Percentiles rank a stretch among this genome's conserved stretches.
phyloP scores from a whole-genome alignment of 1,140 invertebrate genomes.

The Solenopsis invicta region DNA sequence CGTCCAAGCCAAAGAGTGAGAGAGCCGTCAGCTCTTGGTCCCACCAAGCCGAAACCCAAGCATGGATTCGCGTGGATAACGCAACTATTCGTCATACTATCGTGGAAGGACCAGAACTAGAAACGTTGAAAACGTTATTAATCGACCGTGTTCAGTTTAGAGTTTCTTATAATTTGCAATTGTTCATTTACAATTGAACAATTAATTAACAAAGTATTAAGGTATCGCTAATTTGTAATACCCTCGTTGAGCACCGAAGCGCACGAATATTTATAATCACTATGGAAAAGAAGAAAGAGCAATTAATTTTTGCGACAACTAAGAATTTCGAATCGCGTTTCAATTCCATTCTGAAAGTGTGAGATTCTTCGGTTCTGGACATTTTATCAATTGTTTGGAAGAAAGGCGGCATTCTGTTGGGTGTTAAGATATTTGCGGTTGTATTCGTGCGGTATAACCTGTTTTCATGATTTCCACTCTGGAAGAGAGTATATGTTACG shows the following conservation, averaged over 20 bases:
- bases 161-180: slow-evolving; percentile 10
- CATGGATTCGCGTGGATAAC: slow-evolving; percentile 79
- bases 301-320: background rate
- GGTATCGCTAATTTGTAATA: no score
- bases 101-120: slow-evolving; percentile 68
- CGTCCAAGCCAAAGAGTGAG: slow-evolving; percentile 47
- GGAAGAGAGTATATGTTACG: slow-evolving; percentile 58
- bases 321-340: background rate
- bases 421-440: slow-evolving; percentile 55
- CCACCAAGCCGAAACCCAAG: slow-evolving; percentile 75
- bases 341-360: slow-evolving; percentile 22
- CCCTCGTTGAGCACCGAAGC: background rate
- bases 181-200: no score
- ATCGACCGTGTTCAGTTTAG: slow-evolving; percentile 44
- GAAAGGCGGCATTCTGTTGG: slow-evolving; percentile 61
- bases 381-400: slow-evolving; percentile 42
- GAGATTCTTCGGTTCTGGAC: slow-evolving; percentile 32
- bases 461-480: slow-evolving; percentile 61
- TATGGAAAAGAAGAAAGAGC: background rate
- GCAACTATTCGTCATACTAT: slow-evolving; percentile 82
- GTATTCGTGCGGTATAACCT: slow-evolving; percentile 59
- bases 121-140: slow-evolving; percentile 70
- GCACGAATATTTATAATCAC: background rate
- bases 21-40: slow-evolving; percentile 72
- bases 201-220: slow-evolving; percentile 35